Percentiles rank a stretch among this genome's conserved stretches.
Evolutionary conservation across 92 coral and sea anemone species (phyloP).

Genomic region (Isaurus tuberculatus): DNA sequence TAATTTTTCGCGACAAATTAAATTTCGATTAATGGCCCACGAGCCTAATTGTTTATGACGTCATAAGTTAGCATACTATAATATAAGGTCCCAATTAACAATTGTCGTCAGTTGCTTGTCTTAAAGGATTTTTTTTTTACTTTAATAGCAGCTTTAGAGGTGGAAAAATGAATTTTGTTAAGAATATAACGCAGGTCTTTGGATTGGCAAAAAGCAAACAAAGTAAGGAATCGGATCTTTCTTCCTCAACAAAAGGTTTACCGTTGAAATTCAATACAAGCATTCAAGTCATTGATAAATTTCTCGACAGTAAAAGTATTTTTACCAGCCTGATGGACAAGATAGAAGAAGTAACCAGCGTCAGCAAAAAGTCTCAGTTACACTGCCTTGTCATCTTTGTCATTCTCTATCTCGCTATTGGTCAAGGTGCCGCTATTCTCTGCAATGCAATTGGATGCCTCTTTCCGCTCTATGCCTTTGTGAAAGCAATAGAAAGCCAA

Average conservation of each 20-base stretch:
- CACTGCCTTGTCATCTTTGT: slow-evolving; percentile 70
- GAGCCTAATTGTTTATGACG: neutral
- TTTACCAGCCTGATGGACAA: slow-evolving; percentile 72
- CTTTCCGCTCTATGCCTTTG: slow-evolving; percentile 90
- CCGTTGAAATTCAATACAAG: slow-evolving; percentile 24
- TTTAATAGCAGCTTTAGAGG: neutral
- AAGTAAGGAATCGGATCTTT: slow-evolving; percentile 4
- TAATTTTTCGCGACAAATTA: no score
- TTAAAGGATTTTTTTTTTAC: neutral
- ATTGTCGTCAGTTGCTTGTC: neutral
- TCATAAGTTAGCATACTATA: neutral
- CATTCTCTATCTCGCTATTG: slow-evolving; percentile 84
- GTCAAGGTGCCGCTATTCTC: slow-evolving; percentile 84
- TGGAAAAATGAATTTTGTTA: neutral
- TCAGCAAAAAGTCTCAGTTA: slow-evolving; percentile 75
- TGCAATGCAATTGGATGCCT: slow-evolving; percentile 84
- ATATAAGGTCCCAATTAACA: neutral
- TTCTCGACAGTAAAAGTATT: slow-evolving; percentile 67
- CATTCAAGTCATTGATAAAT: slow-evolving; percentile 56
- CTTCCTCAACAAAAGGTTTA: neutral
- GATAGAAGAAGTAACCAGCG: slow-evolving; percentile 77
- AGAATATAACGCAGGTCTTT: neutral
- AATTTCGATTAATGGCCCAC: neutral
- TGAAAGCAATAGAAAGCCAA: slow-evolving; percentile 82
- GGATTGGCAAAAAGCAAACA: neutral